A percentile compares a stretch with the other conserved stretches of the same genome.
Evolutionary conservation across 2,888 invertebrate species (phyloP).

Genomic region (Spatulosminthurus flaviceps): DNA sequence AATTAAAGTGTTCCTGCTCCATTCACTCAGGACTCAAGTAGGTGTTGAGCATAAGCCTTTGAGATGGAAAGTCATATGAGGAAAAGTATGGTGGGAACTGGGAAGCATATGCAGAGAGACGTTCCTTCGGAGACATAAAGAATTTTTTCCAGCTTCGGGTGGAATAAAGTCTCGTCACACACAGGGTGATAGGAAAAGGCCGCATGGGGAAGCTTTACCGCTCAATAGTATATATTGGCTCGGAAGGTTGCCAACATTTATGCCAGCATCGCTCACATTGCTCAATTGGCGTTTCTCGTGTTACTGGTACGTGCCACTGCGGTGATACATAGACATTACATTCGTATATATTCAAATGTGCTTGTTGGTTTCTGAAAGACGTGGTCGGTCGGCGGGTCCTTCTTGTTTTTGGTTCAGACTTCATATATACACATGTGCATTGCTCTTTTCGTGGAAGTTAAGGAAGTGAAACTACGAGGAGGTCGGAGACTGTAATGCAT

Average conservation of each 20-base stretch:
- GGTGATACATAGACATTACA: too few relatives aligned
- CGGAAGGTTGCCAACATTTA: conserved; percentile 35
- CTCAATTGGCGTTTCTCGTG: not conserved
- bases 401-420: too few relatives aligned
- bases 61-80: not conserved
- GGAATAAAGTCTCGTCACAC: conserved; percentile 23
- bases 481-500: not conserved
- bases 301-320: not conserved
- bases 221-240: conserved; percentile 13
- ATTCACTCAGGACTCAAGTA: too few relatives aligned
- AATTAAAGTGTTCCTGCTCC: conserved; percentile 23
- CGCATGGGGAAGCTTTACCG: conserved; percentile 26
- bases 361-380: too few relatives aligned
- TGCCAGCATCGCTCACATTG: conserved; percentile 35
- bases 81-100: not conserved
- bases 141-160: conserved; percentile 12
- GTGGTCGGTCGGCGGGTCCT: too few relatives aligned
- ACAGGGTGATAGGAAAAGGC: conserved; percentile 33
- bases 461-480: too few relatives aligned
- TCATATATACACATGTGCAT: too few relatives aligned
- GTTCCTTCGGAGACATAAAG: conserved; percentile 1
- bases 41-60: too few relatives aligned
- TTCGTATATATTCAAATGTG: too few relatives aligned
- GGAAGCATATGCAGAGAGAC: not conserved
- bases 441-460: too few relatives aligned